Evolutionary conservation across 2,797 vertebrate species (phyloP).

Genomic region (Lacerta bilineata): DNA sequence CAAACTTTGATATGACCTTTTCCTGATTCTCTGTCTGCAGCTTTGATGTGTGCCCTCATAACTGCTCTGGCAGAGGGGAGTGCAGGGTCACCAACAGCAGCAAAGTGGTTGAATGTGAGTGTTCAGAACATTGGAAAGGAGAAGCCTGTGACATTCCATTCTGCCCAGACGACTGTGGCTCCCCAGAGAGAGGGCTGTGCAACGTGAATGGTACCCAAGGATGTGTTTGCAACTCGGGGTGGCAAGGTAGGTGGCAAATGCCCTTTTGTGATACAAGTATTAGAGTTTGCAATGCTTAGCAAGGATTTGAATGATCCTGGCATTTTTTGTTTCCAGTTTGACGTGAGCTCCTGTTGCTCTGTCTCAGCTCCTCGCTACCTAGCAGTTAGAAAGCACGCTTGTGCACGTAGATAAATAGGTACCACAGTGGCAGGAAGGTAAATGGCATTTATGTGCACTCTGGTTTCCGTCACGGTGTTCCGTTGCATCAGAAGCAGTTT

Average conservation of each 20-base stretch:
- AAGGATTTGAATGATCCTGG: background rate
- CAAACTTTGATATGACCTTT: conserved; percentile 47
- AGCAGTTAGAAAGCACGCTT: too few relatives aligned
- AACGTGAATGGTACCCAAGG: conserved; percentile 70
- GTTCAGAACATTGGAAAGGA: conserved; percentile 90
- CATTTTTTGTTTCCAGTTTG: background rate
- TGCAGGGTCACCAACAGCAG: conserved; percentile 82
- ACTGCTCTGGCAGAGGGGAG: conserved; percentile 91
- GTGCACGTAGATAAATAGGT: too few relatives aligned
- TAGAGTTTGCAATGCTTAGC: background rate
- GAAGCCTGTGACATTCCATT: conserved; percentile 92
- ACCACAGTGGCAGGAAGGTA: too few relatives aligned
- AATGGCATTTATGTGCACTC: too few relatives aligned
- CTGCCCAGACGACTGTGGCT: conserved; percentile 87
- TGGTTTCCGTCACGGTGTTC: too few relatives aligned
- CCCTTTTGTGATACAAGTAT: background rate
- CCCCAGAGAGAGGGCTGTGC: conserved; percentile 85
- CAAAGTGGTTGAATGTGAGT: conserved; percentile 84
- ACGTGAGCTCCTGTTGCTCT: too few relatives aligned
- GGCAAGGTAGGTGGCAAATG: conserved; percentile 88
- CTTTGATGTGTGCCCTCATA: conserved; percentile 87
- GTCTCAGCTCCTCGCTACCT: too few relatives aligned
- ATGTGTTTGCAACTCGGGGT: conserved; percentile 85
- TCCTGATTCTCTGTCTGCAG: background rate
- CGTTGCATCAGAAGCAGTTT: too few relatives aligned